Evolutionary conservation across 2,888 invertebrate species (phyloP).

Genomic region (Conus canariensis): DNA sequence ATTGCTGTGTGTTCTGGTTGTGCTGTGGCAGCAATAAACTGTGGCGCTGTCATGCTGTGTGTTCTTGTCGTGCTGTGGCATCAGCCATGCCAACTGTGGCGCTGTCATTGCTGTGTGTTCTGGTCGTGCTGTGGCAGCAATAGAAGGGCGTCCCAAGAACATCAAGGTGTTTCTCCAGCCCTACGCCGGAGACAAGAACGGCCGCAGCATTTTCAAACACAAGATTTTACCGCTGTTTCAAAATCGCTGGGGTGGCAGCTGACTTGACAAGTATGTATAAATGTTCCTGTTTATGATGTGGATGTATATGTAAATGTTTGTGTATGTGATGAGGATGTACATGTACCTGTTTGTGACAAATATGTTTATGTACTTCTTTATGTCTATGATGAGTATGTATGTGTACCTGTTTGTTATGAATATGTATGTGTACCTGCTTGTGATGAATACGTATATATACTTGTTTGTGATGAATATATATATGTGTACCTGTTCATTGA

Average conservation of each 20-base stretch:
- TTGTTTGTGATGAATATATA: too few relatives aligned
- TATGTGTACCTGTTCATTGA: too few relatives aligned
- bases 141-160: conserved; percentile 61
- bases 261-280: conserved; percentile 63
- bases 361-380: too few relatives aligned
- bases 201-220: conserved; percentile 59
- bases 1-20: too few relatives aligned
- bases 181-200: conserved; percentile 66
- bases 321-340: too few relatives aligned
- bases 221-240: conserved; percentile 68
- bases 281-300: not conserved
- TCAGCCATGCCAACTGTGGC: too few relatives aligned
- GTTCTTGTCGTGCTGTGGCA: not conserved
- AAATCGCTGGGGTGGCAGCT: conserved; percentile 64
- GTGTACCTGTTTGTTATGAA: too few relatives aligned
- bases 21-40: too few relatives aligned
- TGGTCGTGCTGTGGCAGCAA: conserved; percentile 47
- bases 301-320: not conserved
- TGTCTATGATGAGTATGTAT: too few relatives aligned
- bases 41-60: not conserved
- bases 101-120: not conserved
- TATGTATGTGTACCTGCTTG: too few relatives aligned
- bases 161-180: conserved; percentile 72
- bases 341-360: too few relatives aligned
- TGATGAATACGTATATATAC: too few relatives aligned